These are phyloP conservation scores for Argya squamiceps DNA, from an alignment of 2,797 vertebrate species.

Conservation along the genomic window DNA sequence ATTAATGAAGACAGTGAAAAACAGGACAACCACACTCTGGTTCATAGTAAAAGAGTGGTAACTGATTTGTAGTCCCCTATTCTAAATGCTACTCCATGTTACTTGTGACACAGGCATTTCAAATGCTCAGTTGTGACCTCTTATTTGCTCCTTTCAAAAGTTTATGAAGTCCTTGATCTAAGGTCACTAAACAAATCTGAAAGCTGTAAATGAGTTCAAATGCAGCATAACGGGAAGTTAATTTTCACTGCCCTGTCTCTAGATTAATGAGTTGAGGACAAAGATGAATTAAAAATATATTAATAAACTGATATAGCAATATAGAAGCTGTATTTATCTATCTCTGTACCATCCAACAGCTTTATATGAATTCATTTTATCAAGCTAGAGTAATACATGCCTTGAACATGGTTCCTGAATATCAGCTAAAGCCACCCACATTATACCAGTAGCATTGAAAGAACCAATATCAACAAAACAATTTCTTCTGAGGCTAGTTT, in stretches of 20 bases:
- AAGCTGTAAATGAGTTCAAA: slow-evolving; percentile 38
- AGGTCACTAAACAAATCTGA: slow-evolving; percentile 40
- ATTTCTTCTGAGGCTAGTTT: not conserved
- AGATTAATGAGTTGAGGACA: slow-evolving; percentile 56
- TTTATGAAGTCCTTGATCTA: slow-evolving; percentile 53
- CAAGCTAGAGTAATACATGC: slow-evolving; percentile 19
- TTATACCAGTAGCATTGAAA: not conserved
- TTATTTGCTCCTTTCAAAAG: slow-evolving; percentile 38
- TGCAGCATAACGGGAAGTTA: slow-evolving; percentile 39
- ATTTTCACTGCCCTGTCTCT: slow-evolving; percentile 64
- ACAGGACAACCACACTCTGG: not conserved
- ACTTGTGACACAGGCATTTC: not conserved
- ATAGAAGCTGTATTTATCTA: slow-evolving; percentile 35
- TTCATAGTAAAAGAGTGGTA: not conserved
- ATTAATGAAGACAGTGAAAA: not conserved
- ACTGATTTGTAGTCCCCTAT: not conserved
- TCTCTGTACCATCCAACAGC: slow-evolving; percentile 29
- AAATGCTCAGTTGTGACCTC: not conserved
- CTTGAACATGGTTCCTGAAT: slow-evolving; percentile 19
- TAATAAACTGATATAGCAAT: slow-evolving; percentile 56
- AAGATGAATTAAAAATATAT: slow-evolving; percentile 68
- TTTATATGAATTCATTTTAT: slow-evolving; percentile 32
- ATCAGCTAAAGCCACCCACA: slow-evolving; percentile 1
- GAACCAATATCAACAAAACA: not conserved
- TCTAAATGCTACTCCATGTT: not conserved